Evolutionary conservation across 2,113 vertebrate species (phyloP).

Genomic region (Tapirus terrestris): DNA sequence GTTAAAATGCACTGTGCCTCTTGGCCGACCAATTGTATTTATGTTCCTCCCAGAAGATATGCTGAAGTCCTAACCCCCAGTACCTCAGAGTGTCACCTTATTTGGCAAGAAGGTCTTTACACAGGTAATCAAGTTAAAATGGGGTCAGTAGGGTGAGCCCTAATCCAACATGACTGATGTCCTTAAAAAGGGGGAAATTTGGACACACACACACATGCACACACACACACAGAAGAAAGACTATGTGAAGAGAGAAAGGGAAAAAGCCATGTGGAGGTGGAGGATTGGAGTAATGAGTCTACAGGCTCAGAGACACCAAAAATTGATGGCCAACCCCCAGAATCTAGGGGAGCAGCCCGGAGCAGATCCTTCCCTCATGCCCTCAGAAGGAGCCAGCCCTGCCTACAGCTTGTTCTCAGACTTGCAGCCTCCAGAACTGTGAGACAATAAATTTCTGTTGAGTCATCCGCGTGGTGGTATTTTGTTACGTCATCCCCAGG

Average conservation of each 20-base stretch:
- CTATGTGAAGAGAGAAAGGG: fast-evolving
- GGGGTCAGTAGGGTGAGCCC: neutral
- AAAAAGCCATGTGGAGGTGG: fast-evolving
- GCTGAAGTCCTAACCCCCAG: neutral
- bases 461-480: fast-evolving
- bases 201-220: neutral
- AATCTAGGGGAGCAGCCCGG: too few species aligned
- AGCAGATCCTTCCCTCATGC: fast-evolving
- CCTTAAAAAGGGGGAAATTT: neutral
- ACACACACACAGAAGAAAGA: neutral
- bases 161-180: neutral
- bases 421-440: neutral
- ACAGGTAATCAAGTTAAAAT: neutral
- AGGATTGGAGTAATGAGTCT: neutral
- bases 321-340: fast-evolving
- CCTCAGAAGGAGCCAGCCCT: too few species aligned
- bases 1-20: neutral
- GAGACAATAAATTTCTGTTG: neutral
- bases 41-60: neutral
- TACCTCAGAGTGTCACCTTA: neutral
- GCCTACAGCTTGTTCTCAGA: neutral
- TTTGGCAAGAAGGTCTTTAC: neutral
- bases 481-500: neutral
- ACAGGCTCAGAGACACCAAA: neutral
- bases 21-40: neutral